Percentiles rank a stretch among this genome's conserved stretches.
Evolutionary conservation across 2,113 vertebrate species (phyloP).

Genomic region (Anarrhichthys ocellatus): DNA sequence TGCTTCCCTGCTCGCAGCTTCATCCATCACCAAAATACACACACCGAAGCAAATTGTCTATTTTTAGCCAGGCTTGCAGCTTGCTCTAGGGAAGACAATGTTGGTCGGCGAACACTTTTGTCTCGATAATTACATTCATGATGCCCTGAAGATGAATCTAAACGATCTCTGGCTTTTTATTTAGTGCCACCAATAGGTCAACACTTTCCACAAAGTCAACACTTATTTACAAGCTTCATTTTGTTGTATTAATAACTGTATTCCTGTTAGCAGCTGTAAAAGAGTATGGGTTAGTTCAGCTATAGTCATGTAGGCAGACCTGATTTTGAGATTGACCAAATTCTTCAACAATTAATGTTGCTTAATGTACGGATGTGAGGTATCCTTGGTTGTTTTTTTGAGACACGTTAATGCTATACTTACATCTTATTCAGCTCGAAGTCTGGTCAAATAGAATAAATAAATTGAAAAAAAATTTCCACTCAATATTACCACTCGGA

Average conservation of each 20-base stretch:
- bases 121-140: neutral
- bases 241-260: neutral
- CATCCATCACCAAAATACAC: constrained; percentile 54
- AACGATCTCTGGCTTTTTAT: neutral
- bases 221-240: neutral
- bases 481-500: neutral
- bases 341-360: neutral
- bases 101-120: neutral
- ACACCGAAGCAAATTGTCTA: constrained; percentile 36
- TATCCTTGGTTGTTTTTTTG: neutral
- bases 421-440: neutral
- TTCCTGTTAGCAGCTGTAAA: neutral
- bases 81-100: neutral
- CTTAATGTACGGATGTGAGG: neutral
- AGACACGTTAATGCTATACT: neutral
- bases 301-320: neutral
- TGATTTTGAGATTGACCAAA: no score
- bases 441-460: no score
- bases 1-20: constrained; percentile 21
- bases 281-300: neutral
- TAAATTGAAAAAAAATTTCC: neutral
- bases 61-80: constrained; percentile 27
- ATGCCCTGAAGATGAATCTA: neutral
- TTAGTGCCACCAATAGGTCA: neutral
- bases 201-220: neutral